Evolutionary conservation across 2,888 invertebrate genomes (phyloP), one percentile per base, ranked within the genome.

Genomic region (Dioctria rufipes): DNA sequence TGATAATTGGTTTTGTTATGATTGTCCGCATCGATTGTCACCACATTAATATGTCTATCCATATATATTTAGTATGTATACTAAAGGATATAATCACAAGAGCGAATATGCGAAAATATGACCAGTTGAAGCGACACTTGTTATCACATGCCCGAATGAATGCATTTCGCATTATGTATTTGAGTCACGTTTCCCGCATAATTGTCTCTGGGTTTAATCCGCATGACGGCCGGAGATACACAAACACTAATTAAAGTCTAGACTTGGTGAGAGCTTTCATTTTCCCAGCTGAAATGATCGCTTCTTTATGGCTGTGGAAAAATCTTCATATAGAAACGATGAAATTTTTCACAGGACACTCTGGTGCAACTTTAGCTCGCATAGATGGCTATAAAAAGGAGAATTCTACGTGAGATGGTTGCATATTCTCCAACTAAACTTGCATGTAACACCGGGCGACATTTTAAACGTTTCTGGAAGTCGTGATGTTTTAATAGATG

Each of bases 221-320:
- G 51, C 51, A 73, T 73, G 73, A 73, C 58, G 73, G 54, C 39
- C 39, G n/a, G 39, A 40, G 58, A 73, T 73, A 73, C 73, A 73
- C 73, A 73, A 73, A 73, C 73, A 73, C 73, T 73, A 73, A 73
- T 73, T 73, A 73, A 73, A 58, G 73, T 73, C 73, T 73, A 73
- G 73, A 73, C 54, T 43, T 51, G 40, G 51, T 25, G 25, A 25
- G 25, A 25, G 73, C 54, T 58, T 73, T 39, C 73, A 39, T 46
- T 73, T 61, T 25, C 61, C 51, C 25, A 3, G 42, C 39, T 42
- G 13, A 58, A 58, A 40, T 73, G 73, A 73, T 73, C 51, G 39
- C 73, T 73, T 73, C 54, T 73, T 73, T 73, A 73, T 73, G 37
- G 73, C 54, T n/a, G 11, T 51, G 73, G 13, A 58, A 73, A 71